Evolutionary conservation across 2,797 vertebrate genomes (phyloP).

Genomic region (Poecile montanus): DNA sequence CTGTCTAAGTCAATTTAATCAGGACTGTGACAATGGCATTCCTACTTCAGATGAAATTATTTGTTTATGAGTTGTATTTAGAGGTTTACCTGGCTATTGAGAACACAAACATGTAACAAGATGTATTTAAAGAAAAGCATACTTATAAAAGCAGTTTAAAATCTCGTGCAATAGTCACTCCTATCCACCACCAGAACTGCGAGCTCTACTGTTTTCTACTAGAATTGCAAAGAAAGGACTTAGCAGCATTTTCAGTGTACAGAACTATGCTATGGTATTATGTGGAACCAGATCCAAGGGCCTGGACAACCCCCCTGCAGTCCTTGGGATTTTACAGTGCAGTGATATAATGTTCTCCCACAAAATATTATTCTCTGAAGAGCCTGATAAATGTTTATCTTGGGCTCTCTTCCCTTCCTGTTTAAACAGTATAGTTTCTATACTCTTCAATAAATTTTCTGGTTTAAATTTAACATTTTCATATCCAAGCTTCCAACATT

Average conservation of each 20-base stretch:
- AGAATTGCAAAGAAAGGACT: neutral
- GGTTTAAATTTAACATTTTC: neutral
- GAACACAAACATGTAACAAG: neutral
- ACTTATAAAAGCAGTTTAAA: neutral
- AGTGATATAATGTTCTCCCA: neutral
- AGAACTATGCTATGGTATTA: neutral
- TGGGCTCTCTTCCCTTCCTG: slow-evolving; percentile 19
- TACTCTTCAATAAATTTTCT: neutral
- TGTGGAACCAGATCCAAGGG: neutral
- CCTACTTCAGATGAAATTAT: neutral
- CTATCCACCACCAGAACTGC: neutral
- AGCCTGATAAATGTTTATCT: slow-evolving; percentile 26
- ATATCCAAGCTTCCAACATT: neutral
- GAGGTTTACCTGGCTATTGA: neutral
- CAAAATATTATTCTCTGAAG: slow-evolving; percentile 27
- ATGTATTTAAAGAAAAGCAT: neutral
- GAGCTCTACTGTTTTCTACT: neutral
- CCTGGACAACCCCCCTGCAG: neutral
- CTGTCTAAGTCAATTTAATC: neutral
- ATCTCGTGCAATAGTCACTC: neutral
- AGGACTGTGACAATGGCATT: neutral
- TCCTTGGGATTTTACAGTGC: neutral
- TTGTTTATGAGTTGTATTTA: neutral
- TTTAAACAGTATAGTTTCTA: slow-evolving; percentile 21
- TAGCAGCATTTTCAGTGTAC: neutral